phyloP scores from a whole-genome alignment of 53 echinoderm and acorn worm species.

The Antedon mediterranea region DNA sequence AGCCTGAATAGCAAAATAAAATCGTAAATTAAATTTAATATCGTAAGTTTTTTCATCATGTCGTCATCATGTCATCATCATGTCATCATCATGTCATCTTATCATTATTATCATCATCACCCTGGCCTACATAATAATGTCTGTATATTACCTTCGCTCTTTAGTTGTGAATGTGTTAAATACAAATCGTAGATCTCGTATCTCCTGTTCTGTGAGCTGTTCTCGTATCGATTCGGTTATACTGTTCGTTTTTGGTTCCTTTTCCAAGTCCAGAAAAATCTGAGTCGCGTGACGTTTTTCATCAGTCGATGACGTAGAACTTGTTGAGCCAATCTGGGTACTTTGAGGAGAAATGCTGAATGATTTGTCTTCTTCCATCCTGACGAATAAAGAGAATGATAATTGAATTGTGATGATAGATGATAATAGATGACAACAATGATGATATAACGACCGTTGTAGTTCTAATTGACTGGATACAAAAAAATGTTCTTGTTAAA shows the following conservation, averaged over 20 bases:
- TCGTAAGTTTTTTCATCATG: no score
- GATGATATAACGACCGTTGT: no score
- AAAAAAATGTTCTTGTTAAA: no score
- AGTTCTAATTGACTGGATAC: no score
- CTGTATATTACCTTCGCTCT: conserved; percentile 28
- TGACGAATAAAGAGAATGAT: no score
- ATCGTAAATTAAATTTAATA: no score
- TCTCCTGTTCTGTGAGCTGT: conserved; percentile 52
- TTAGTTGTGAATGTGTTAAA: conserved; percentile 57
- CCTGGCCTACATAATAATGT: background rate
- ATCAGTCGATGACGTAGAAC: background rate
- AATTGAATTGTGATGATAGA: no score
- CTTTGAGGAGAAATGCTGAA: background rate
- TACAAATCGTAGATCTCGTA: conserved; percentile 48
- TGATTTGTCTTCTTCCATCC: no score
- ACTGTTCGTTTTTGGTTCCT: background rate
- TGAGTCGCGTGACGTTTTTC: background rate
- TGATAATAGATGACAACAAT: no score
- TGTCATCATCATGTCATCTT: no score
- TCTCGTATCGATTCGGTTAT: conserved; percentile 22
- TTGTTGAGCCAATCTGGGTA: background rate
- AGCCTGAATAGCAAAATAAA: conserved; percentile 16
- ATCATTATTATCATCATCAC: background rate
- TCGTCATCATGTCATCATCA: background rate
- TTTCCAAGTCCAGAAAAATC: background rate